phyloP scores from a whole-genome alignment of 2,797 vertebrate genomes.

The Borostomias antarcticus region DNA sequence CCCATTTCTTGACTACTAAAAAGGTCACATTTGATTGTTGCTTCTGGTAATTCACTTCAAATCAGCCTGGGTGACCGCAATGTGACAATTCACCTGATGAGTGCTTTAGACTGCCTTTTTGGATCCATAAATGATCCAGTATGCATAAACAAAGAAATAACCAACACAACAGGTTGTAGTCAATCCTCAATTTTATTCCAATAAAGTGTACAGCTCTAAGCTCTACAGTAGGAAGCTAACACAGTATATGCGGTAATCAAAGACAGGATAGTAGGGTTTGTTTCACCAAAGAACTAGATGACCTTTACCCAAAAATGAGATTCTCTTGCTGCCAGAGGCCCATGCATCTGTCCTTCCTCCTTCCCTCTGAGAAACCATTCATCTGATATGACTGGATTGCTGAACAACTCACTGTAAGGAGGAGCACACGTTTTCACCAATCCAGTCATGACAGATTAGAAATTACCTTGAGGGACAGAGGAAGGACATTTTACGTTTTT shows the following conservation, averaged over 20 bases:
- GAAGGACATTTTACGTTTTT: neutral
- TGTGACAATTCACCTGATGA: too few relatives aligned
- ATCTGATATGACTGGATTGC: neutral
- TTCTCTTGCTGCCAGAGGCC: neutral
- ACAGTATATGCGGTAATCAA: conserved; percentile 69
- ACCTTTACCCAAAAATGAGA: neutral
- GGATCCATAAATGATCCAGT: conserved; percentile 8
- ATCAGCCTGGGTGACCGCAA: too few relatives aligned
- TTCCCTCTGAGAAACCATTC: too few relatives aligned
- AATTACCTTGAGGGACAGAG: neutral
- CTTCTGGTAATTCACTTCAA: too few relatives aligned
- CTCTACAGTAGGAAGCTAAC: conserved; percentile 59
- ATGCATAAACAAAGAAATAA: conserved; percentile 25
- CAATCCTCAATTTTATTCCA: conserved; percentile 67
- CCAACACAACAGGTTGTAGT: conserved; percentile 37
- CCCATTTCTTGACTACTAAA: too few relatives aligned
- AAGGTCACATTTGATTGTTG: neutral
- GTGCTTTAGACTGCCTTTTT: too few relatives aligned
- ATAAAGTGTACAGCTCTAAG: conserved; percentile 57
- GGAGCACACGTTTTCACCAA: neutral
- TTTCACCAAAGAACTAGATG: conserved; percentile 23
- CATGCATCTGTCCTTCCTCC: neutral
- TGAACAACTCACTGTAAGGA: neutral
- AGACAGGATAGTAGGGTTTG: conserved; percentile 30
- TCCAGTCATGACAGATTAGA: neutral